A percentile compares a stretch with the other conserved stretches of the same genome.
Conservation (phyloP, 2,797 vertebrate species). For the Pangasius krempfi region DNA sequence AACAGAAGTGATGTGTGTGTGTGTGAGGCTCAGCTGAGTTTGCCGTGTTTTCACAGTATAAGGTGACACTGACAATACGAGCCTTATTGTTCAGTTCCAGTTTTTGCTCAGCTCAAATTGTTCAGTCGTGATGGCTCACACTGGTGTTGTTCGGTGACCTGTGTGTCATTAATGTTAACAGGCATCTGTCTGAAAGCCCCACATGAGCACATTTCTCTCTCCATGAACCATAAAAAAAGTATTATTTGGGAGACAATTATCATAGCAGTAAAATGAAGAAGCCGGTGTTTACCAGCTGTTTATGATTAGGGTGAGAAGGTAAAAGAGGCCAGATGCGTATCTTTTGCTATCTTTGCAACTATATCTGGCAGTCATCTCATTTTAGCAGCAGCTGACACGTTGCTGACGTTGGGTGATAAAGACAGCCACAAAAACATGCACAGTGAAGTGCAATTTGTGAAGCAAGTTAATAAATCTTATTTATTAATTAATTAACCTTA, state of each 20-base stretch:
- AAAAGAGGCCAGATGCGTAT: not conserved
- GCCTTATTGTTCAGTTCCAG: not conserved
- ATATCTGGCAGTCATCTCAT: not conserved
- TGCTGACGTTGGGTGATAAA: not conserved
- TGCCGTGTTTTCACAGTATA: not conserved
- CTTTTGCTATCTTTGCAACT: not conserved
- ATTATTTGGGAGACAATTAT: not conserved
- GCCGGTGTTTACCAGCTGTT: not conserved
- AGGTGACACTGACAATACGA: not conserved
- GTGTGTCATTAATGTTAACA: not conserved
- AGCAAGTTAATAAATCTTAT: too few species aligned
- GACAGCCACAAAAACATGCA: not conserved
- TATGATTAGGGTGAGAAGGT: not conserved
- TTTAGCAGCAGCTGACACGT: constrained; percentile 5
- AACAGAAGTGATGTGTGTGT: not conserved
- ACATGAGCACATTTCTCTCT: not conserved
- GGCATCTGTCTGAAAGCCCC: not conserved
- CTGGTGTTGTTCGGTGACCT: not conserved
- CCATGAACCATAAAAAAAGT: not conserved
- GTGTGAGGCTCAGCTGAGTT: not conserved
- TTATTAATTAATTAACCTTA: too few species aligned
- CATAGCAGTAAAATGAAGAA: not conserved
- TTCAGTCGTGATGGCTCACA: not conserved
- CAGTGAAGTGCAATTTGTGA: not conserved
- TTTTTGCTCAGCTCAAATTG: not conserved